Conservation (phyloP, 92 coral and sea anemone genomes). For the Scolanthus callimorphus region DNA sequence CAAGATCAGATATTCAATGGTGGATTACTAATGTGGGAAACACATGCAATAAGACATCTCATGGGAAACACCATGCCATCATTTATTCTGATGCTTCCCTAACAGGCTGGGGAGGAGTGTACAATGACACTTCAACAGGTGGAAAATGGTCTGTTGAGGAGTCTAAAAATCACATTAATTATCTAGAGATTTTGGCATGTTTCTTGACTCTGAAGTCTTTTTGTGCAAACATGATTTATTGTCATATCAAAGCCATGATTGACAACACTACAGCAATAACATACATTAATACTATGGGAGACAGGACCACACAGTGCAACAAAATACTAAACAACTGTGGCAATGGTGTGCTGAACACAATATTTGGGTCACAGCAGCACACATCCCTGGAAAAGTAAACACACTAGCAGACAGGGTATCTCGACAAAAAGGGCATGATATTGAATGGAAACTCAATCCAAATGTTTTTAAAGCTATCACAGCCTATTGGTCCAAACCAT, state of each 20-base stretch:
- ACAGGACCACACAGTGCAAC: no score
- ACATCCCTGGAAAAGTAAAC: conserved; percentile 53
- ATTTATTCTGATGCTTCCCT: conserved; percentile 34
- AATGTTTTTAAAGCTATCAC: conserved; percentile 4
- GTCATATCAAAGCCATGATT: conserved; percentile 19
- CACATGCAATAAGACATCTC: conserved; percentile 11
- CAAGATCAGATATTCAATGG: conserved; percentile 33
- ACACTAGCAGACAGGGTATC: conserved; percentile 48
- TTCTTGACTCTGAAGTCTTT: conserved; percentile 21
- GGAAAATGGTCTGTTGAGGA: conserved; percentile 9
- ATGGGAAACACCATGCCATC: conserved; percentile 13
- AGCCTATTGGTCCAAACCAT: conserved; percentile 13
- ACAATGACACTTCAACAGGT: background rate
- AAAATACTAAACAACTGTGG: conserved; percentile 39
- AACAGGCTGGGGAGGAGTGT: conserved; percentile 7
- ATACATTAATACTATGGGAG: conserved; percentile 40
- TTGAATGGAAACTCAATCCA: conserved; percentile 49
- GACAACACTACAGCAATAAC: conserved; percentile 52
- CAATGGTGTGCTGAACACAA: conserved; percentile 33
- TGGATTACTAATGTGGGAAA: conserved; percentile 5
- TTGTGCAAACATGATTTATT: conserved; percentile 1
- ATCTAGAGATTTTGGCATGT: conserved; percentile 29
- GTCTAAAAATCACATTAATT: conserved; percentile 28
- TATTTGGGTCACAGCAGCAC: conserved; percentile 40
- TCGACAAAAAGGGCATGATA: conserved; percentile 10